A percentile compares a stretch with the other conserved stretches of the same genome.
These are phyloP conservation scores for Fissipunctia ypsillon DNA, from an alignment of 2,888 invertebrate species.

Conservation along the genomic window DNA sequence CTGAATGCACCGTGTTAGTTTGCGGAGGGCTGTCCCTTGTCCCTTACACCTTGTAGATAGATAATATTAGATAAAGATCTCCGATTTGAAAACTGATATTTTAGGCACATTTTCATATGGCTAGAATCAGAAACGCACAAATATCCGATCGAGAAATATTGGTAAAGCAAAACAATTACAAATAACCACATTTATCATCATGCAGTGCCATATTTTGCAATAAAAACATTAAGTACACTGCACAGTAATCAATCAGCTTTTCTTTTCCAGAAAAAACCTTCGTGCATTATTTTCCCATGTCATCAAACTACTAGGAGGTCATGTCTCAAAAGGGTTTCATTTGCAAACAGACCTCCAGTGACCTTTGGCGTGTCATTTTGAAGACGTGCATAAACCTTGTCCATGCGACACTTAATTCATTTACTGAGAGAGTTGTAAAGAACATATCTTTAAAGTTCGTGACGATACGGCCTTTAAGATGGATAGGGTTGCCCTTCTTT, in stretches of 20 bases:
- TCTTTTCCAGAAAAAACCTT: background rate
- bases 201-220: background rate
- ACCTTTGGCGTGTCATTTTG: conserved; percentile 43
- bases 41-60: too few species aligned
- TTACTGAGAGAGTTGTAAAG: conserved; percentile 58
- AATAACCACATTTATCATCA: background rate
- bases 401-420: conserved; percentile 42
- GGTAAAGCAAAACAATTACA: background rate
- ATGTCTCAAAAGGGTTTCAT: conserved; percentile 32
- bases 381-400: conserved; percentile 40
- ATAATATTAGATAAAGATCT: too few species aligned
- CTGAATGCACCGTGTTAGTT: too few species aligned
- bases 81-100: background rate
- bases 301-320: conserved; percentile 37
- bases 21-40: too few species aligned
- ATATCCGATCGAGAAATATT: background rate
- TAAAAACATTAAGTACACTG: too few species aligned
- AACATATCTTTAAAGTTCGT: conserved; percentile 53
- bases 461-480: conserved; percentile 56
- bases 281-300: background rate
- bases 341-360: conserved; percentile 28
- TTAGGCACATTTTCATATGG: background rate
- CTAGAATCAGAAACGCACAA: background rate
- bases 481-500: conserved; percentile 46
- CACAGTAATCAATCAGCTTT: background rate